Percentiles rank a stretch among this genome's conserved stretches.
phyloP scores from a whole-genome alignment of 2,888 invertebrate species.

The Acholoe squamosa region DNA sequence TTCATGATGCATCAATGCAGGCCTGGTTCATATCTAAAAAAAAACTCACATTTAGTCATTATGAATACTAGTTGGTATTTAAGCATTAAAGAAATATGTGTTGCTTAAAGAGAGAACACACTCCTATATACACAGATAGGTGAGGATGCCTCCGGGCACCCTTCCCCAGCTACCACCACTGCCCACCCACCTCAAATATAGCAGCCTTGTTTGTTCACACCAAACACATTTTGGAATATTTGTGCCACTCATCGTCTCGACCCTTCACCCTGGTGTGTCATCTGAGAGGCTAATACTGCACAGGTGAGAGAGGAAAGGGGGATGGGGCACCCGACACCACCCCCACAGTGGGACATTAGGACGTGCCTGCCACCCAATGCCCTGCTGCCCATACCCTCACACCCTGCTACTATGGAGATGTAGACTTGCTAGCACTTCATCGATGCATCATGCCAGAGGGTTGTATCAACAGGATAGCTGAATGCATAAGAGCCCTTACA shows the following conservation, averaged over 20 bases:
- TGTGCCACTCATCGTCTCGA: slow-evolving; percentile 38
- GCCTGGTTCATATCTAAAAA: no score
- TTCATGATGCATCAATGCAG: no score
- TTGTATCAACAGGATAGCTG: no score
- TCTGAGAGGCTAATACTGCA: not conserved
- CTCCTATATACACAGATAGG: no score
- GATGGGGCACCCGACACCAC: slow-evolving; percentile 37
- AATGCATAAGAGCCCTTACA: no score
- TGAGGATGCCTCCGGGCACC: not conserved
- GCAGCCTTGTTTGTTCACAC: not conserved
- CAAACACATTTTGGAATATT: slow-evolving; percentile 48
- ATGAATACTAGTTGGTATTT: no score
- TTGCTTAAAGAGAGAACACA: no score
- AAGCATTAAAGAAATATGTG: no score
- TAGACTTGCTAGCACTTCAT: no score
- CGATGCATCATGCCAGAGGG: no score
- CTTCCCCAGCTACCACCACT: not conserved
- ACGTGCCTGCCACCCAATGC: not conserved
- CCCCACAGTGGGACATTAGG: not conserved
- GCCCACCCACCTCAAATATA: no score
- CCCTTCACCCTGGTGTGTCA: slow-evolving; percentile 35
- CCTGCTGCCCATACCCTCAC: slow-evolving; percentile 9
- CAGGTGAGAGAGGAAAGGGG: not conserved
- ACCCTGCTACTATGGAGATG: slow-evolving; percentile 2
- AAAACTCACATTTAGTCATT: no score